Conservation (phyloP, 2,797 vertebrate genomes). For the Craterocephalus amniculus region DNA sequence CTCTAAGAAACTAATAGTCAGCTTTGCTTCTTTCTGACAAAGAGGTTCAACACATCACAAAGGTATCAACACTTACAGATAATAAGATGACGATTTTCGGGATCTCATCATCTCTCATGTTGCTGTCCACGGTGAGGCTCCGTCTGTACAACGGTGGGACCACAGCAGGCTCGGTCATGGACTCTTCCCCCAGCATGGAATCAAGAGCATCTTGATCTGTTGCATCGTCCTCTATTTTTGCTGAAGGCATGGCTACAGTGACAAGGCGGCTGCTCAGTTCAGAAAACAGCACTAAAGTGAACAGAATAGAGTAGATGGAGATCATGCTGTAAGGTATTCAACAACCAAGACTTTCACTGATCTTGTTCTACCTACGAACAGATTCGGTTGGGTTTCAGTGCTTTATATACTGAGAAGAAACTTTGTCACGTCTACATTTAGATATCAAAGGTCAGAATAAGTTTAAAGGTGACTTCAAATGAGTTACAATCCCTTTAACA, state of each 20-base stretch:
- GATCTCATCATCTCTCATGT: slow-evolving; percentile 71
- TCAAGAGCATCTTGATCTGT: slow-evolving; percentile 73
- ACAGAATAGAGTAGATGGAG: slow-evolving; percentile 78
- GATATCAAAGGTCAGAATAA: slow-evolving; percentile 16
- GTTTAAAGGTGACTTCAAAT: slow-evolving; percentile 25
- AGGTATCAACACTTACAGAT: slow-evolving; percentile 68
- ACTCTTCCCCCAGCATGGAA: slow-evolving; percentile 71
- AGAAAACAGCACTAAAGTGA: slow-evolving; percentile 86
- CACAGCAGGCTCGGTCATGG: slow-evolving; percentile 52
- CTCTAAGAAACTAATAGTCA: background rate
- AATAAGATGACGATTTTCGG: slow-evolving; percentile 71
- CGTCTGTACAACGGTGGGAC: slow-evolving; percentile 65
- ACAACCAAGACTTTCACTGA: slow-evolving; percentile 6
- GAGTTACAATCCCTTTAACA: slow-evolving; percentile 8
- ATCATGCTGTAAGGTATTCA: slow-evolving; percentile 70
- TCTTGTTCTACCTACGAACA: slow-evolving; percentile 10
- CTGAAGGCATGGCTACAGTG: slow-evolving; percentile 78
- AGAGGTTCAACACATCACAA: background rate
- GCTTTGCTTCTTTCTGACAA: background rate
- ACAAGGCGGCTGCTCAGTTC: slow-evolving; percentile 79
- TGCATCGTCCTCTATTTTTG: slow-evolving; percentile 76
- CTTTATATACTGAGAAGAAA: slow-evolving; percentile 63
- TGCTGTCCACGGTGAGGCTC: slow-evolving; percentile 75
- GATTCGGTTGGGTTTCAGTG: background rate
- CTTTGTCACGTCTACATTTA: background rate